Base-by-base conservation (phyloP, 2,797 vertebrate species). In the Sardinella longiceps region DNA sequence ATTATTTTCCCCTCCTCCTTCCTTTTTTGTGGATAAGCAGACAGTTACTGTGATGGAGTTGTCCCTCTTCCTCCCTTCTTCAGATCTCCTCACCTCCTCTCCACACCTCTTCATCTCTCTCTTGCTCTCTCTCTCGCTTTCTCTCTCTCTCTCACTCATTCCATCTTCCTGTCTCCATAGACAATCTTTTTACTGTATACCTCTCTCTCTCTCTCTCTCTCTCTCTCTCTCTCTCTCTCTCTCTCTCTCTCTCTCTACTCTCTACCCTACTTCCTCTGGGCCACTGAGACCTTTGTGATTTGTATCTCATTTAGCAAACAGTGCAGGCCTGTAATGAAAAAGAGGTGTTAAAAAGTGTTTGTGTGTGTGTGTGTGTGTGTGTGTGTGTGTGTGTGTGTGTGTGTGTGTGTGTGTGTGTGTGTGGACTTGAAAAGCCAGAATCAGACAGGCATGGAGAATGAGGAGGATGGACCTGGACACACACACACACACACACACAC, bases 271-370 rank as follows among this genome's bases (percentile, higher is more conserved):
- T 56, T 94, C 86, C 91, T 91, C 89, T 86, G 87, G 87, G 81
- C 83, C 87, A 56, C 20, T 58, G 58, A 50, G 80, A 80, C 84
- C 82, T 85, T 9, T 88, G 81, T 90, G 93, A 94, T 95, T 94
- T 87, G 86, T 89, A 95, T 95, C 93, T 94, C 86, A 93, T 94
- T 94, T 91, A 88, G 91, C 60, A 89, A 93, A 89, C 88, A 89
- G 90, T 86, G 84, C 77, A 5, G 5, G 4, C 20, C 53, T 56
- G 53, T 23, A 56, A 56, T 56, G 53, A 20, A 56, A 56, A 56
- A 7, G 20, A 56, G 53, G 53, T 56, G 53, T 53, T 15, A 53
- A 2, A 46, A 7, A 46, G 14, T 1, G 50, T 20, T 2, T 14
- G 50, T 1, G 50, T 14, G 50, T 2, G 50, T 20, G 12, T 0